Conservation (phyloP, 2,888 invertebrate species). For the Folsomia manolachei region DNA sequence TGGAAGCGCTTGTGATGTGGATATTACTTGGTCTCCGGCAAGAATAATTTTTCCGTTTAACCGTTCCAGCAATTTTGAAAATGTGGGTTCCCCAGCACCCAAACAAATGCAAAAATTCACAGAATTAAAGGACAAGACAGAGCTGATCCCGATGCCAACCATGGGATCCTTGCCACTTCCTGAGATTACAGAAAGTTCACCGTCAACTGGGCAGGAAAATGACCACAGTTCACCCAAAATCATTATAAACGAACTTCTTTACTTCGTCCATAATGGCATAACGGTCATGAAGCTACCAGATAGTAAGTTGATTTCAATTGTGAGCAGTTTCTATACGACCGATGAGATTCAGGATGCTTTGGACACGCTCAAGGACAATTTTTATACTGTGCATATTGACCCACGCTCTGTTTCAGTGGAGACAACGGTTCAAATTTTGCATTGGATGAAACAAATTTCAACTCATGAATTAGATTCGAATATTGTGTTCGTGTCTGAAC, state of each 20-base stretch:
- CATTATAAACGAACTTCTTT: constrained; percentile 1
- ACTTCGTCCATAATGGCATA: constrained; percentile 1
- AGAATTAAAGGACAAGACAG: background rate
- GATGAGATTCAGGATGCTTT: background rate
- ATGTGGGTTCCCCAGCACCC: background rate
- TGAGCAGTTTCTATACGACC: background rate
- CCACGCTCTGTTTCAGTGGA: background rate
- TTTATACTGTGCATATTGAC: background rate
- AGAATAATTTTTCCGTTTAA: background rate
- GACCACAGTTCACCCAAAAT: background rate
- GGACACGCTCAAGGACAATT: background rate
- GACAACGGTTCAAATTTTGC: background rate
- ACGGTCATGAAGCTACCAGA: background rate
- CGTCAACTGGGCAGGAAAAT: background rate
- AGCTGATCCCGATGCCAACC: too few relatives aligned
- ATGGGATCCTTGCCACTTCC: too few relatives aligned
- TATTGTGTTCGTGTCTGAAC: background rate
- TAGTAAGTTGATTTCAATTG: background rate
- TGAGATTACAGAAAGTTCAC: background rate
- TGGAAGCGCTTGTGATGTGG: constrained; percentile 4
- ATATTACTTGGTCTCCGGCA: constrained; percentile 2
- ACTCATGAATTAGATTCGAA: background rate
- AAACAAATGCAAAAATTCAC: background rate
- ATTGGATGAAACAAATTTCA: background rate
- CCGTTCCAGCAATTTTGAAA: background rate